Base-by-base conservation (phyloP, 2,888 invertebrate species). In the Coelopa pilipes region DNA sequence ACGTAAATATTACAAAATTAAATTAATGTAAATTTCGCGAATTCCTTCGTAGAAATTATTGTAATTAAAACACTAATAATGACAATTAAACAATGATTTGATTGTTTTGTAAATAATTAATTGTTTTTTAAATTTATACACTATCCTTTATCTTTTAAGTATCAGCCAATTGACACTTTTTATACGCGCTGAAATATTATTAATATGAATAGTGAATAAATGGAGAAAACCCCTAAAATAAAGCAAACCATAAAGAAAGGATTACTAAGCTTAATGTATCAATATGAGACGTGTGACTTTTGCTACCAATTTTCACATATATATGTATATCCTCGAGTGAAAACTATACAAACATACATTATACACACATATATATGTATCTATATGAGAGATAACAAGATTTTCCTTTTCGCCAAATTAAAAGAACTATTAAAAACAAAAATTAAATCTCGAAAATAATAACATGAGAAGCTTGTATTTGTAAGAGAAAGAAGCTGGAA, bases 271-370 rank as follows among this genome's bases (percentile, higher is more conserved):
- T n/a, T n/a, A n/a, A n/a, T n/a, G n/a, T n/a, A 24, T 34, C 12
- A 2, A 15, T 53, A 53, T 13, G 15, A 62, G 24, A 24, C 21
- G 50, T 66, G 53, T 67, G 53, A 67, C 53, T 67, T 67, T 67
- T 67, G 67, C 67, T 67, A 67, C 67, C 53, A 67, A 67, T 50
- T 67, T 65, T 65, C 47, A 65, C 34, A 34, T 46, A 24, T n/a
- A 45, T 46, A 3, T n/a, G 17, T 46, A 3, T n/a, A 11, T 15
- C 17, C 11, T 17, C 21, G 17, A 57, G 57, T 57, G 57, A 57
- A n/a, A 57, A 57, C 57, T 7, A 34, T 34, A 34, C 34, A 34
- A 4, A 34, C 34, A 34, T 34, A 34, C 34, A 34, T 4, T 34
- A 34, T 19, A 34, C n/a, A n/a, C n/a, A n/a, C n/a, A n/a, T 34